These are phyloP conservation scores for Synodontis membranacea DNA, from an alignment of 2,113 vertebrate species.

Conservation along the genomic window DNA sequence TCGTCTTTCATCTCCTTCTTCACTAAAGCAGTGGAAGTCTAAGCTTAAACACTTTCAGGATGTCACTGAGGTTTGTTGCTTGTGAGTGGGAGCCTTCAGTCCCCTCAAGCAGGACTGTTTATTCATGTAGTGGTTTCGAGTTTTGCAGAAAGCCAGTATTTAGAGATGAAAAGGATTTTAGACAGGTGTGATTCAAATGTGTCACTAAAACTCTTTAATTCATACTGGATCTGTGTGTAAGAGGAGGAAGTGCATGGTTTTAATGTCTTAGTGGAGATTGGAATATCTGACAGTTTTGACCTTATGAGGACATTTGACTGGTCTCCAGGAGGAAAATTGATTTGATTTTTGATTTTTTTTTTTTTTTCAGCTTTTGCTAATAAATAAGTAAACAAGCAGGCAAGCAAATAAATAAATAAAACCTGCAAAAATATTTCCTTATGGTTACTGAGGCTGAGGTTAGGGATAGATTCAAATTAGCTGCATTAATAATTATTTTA, in stretches of 20 bases:
- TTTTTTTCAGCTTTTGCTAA: no score
- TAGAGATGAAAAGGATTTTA: slow-evolving; percentile 59
- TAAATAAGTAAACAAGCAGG: no score
- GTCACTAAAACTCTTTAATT: slow-evolving; percentile 56
- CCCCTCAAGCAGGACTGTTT: slow-evolving; percentile 15
- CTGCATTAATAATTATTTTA: no score
- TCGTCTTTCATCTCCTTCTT: background rate
- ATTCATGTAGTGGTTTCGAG: slow-evolving; percentile 54
- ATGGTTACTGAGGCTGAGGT: background rate
- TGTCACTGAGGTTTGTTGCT: background rate
- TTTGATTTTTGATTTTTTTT: no score
- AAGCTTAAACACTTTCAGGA: background rate
- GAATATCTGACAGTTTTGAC: background rate
- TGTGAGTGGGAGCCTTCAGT: slow-evolving; percentile 7
- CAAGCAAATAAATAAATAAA: no score
- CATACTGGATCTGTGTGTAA: slow-evolving; percentile 14
- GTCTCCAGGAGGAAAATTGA: no score
- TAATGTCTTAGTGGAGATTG: background rate
- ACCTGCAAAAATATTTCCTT: background rate
- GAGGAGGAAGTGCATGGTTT: background rate
- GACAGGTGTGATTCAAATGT: slow-evolving; percentile 63
- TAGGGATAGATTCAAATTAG: background rate
- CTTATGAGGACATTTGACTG: no score
- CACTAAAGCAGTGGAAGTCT: background rate
- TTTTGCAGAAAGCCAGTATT: slow-evolving; percentile 71